These are phyloP conservation scores for Cisticola juncidis DNA, from an alignment of 2,113 vertebrate species.

Conservation along the genomic window DNA sequence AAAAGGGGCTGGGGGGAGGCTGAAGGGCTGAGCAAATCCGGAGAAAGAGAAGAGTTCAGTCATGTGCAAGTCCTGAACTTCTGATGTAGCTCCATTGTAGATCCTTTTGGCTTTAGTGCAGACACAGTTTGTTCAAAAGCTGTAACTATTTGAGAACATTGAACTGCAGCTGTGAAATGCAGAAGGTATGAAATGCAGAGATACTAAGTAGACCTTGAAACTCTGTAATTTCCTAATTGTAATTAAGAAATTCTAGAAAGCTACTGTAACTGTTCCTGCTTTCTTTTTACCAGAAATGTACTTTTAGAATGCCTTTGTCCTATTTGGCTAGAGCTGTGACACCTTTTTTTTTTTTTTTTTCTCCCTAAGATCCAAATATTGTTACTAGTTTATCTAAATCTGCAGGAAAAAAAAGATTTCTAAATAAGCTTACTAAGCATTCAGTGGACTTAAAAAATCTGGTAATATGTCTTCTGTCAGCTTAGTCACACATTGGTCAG, in stretches of 20 bases:
- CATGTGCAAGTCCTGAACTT: slow-evolving; percentile 68
- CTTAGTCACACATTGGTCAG: not conserved
- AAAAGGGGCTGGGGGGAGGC: not conserved
- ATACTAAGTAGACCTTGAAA: slow-evolving; percentile 62
- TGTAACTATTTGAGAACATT: slow-evolving; percentile 66
- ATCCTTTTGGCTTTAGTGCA: slow-evolving; percentile 54
- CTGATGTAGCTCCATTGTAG: slow-evolving; percentile 71
- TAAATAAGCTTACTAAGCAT: not conserved
- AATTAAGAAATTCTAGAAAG: slow-evolving; percentile 52
- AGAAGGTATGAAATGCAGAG: slow-evolving; percentile 48
- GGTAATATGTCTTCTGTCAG: not conserved
- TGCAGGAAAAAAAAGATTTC: not conserved
- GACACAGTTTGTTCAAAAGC: slow-evolving; percentile 67
- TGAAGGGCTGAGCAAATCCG: slow-evolving; percentile 36
- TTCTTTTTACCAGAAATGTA: slow-evolving; percentile 20
- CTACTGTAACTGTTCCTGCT: slow-evolving; percentile 47
- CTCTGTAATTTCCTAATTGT: slow-evolving; percentile 68
- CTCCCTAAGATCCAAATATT: too few species aligned
- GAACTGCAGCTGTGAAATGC: slow-evolving; percentile 49
- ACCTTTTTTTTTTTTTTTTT: not conserved
- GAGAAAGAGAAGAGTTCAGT: slow-evolving; percentile 65
- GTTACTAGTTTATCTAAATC: not conserved
- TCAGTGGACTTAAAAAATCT: not conserved
- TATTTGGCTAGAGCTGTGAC: not conserved
- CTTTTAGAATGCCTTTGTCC: slow-evolving; percentile 22